Base-by-base conservation (phyloP, 1,140 invertebrate genomes). In the Streblospio benedicti region DNA sequence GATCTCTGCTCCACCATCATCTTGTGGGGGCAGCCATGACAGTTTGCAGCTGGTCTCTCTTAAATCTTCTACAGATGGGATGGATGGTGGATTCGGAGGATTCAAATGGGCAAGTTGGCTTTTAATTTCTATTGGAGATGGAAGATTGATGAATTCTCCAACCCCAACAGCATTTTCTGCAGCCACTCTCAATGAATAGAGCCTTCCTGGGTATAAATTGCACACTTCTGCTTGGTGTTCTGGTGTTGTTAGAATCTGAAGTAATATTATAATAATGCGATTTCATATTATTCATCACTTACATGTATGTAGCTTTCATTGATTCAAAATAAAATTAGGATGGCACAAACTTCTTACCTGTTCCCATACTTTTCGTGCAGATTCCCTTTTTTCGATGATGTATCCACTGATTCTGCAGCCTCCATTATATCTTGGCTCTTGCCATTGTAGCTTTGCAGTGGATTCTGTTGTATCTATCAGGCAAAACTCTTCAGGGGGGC, bases 181-280 rank as follows among this genome's bases (percentile, higher is more conserved):
- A 84, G 86, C 33, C 0, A 99, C 89, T 53, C 95, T 83, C 83
- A 99, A 98, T 78, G 5, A 14, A 38, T 60, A 60, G 20, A 90
- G 86, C 65, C 84, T 85, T 43, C 91, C 91, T 31, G 72, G 68
- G 67, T 89, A 88, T n/a, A 93, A 88, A 54, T 89, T 86, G 70
- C 95, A 92, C 76, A 91, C 89, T n/a, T 96, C 96, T n/a, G 51
- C 32, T 23, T 35, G 30, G 12, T 58, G 43, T 25, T 91, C 92
- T n/a, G 96, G 95, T 83, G 91, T 90, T 4, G 99, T 86, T 63
- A 93, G 83, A 83, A 98, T 98, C 68, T 93, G 83, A 71, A 65
- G 52, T 14, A 64, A n/a, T 5, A 55, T 62, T 1, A 33, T n/a
- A n/a, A n/a, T n/a, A n/a, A n/a, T n/a, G n/a, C n/a, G n/a, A n/a